phyloP scores from a whole-genome alignment of 2,797 vertebrate species.

The Chloroceryle amazona region DNA sequence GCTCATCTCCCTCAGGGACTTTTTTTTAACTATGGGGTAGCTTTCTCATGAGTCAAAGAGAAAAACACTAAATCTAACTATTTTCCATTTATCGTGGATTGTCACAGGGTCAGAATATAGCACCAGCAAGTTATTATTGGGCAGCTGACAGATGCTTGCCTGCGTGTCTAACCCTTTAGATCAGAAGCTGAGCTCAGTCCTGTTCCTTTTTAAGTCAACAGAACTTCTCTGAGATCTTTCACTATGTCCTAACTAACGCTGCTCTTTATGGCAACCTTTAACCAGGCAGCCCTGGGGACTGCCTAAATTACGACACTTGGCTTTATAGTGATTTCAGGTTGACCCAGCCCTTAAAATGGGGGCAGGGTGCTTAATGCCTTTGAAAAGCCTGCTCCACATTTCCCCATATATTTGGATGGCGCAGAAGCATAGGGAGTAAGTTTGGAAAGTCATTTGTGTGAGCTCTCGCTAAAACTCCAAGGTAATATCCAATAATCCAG shows the following conservation, averaged over 20 bases:
- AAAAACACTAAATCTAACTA: background rate
- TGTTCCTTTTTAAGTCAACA: background rate
- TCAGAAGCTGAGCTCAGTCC: background rate
- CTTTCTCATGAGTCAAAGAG: background rate
- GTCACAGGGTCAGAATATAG: background rate
- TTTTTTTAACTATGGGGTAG: background rate
- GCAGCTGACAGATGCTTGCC: conserved; percentile 15
- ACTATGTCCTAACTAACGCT: background rate
- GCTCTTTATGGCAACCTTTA: background rate
- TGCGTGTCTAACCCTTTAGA: background rate
- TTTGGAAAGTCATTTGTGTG: background rate
- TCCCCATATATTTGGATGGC: background rate
- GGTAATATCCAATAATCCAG: background rate
- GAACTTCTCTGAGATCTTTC: background rate
- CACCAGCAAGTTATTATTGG: background rate
- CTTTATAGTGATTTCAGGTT: background rate
- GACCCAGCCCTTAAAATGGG: background rate
- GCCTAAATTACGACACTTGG: background rate
- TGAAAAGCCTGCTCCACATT: background rate
- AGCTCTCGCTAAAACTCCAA: background rate
- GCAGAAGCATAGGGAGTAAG: background rate
- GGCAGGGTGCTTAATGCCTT: background rate
- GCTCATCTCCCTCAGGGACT: background rate
- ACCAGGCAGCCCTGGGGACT: background rate
- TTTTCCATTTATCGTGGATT: background rate